Conservation (phyloP, 1,140 invertebrate genomes). For the Zaprionus nigranus region DNA sequence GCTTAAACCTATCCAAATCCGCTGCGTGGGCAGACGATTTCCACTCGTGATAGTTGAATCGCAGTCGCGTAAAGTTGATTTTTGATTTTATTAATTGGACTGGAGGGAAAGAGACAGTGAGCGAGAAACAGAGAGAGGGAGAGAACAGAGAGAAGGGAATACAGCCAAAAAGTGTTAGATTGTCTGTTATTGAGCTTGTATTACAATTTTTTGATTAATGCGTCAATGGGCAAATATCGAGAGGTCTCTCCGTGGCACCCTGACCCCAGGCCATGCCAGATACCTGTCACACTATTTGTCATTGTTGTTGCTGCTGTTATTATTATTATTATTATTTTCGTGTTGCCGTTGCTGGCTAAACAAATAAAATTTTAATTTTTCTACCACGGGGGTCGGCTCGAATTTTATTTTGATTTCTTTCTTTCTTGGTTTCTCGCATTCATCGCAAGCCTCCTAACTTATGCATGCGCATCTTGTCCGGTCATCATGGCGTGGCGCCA, state of each 20-base stretch:
- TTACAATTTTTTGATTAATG: constrained; percentile 74
- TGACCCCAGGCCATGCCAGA: constrained; percentile 15
- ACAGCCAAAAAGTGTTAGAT: constrained; percentile 72
- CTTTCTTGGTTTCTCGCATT: constrained; percentile 2
- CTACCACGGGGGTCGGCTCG: constrained; percentile 64
- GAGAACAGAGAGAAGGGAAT: neutral
- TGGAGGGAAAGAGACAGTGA: constrained; percentile 16
- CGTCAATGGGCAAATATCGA: constrained; percentile 47
- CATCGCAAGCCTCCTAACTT: constrained; percentile 40
- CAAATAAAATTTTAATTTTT: constrained; percentile 82
- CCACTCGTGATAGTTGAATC: constrained; percentile 72
- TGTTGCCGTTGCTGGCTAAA: constrained; percentile 68
- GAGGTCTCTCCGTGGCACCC: constrained; percentile 2
- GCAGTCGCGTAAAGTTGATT: constrained; percentile 20
- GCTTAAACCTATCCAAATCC: constrained; percentile 23
- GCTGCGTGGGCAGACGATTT: constrained; percentile 70
- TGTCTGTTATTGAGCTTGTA: constrained; percentile 78
- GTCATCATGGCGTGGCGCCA: constrained; percentile 38
- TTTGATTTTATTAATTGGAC: constrained; percentile 83
- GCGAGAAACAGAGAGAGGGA: neutral
- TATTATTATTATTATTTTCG: constrained; percentile 32
- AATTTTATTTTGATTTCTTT: constrained; percentile 40
- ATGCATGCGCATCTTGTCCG: constrained; percentile 58
- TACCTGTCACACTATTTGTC: constrained; percentile 65
- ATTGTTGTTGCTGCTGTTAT: constrained; percentile 24